Conservation (phyloP, 2,113 vertebrate genomes). For the Osmerus eperlanus region DNA sequence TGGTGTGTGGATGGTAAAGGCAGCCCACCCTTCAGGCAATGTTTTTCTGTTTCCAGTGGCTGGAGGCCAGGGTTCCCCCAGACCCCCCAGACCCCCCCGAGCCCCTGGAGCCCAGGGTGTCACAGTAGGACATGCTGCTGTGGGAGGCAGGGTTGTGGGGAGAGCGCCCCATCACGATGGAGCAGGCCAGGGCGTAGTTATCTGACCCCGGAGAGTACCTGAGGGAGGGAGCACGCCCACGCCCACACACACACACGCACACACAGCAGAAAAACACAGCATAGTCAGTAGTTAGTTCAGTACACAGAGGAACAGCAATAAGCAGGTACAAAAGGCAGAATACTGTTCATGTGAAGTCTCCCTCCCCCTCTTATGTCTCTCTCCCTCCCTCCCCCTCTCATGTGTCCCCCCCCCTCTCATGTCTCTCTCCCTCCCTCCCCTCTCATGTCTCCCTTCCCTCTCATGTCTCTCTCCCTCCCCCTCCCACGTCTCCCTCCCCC, state of each 20-base stretch:
- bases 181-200: constrained; percentile 88
- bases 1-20: not conserved
- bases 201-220: constrained; percentile 90
- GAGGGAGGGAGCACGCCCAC: constrained; percentile 18
- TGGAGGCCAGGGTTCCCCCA: constrained; percentile 71
- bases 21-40: constrained; percentile 86
- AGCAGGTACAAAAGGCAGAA: too few relatives aligned
- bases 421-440: too few relatives aligned
- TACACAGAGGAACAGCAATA: too few relatives aligned
- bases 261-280: too few relatives aligned
- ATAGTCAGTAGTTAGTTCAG: too few relatives aligned
- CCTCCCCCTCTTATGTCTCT: too few relatives aligned
- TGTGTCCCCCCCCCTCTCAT: too few relatives aligned
- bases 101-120: constrained; percentile 49
- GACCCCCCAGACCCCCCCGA: too few relatives aligned
- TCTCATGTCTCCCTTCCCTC: not conserved
- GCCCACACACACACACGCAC: too few relatives aligned
- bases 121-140: constrained; percentile 80
- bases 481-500: too few relatives aligned
- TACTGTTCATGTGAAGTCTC: too few relatives aligned
- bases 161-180: constrained; percentile 84
- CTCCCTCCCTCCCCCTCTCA: too few relatives aligned
- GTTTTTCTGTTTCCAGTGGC: constrained; percentile 86
- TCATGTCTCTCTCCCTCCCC: not conserved
- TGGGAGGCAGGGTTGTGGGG: constrained; percentile 85